Base-by-base conservation (phyloP, 1,140 invertebrate genomes). In the Sarcophaga bullata region DNA sequence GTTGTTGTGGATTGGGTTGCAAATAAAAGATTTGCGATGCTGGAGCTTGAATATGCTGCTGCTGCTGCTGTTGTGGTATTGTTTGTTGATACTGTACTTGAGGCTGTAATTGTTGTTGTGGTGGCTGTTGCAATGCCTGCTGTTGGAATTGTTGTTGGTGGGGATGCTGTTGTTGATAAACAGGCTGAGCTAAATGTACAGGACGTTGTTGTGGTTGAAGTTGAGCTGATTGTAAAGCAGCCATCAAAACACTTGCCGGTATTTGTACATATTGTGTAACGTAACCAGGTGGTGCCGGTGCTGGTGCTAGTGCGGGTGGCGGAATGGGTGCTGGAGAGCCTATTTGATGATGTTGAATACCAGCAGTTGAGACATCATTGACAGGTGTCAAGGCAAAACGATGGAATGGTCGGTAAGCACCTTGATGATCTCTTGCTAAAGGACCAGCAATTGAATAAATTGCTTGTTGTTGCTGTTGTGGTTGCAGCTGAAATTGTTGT, bases 371-470 rank as follows among this genome's bases (percentile, higher is more conserved):
- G 25, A 78, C 75, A 50, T 78, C 48, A 78, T 78, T 78, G 75
- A 78, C 82, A 8, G 84, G 49, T 46, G 84, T 62, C 0, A 85
- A 83, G 2, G 86, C 84, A 83, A 82, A 84, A 8, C 86, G 85
- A 85, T 88, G 88, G 37, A 82, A 87, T 8, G 86, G 85, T 11
- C 83, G 58, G 78, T 87, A 87, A 8, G 84, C 37, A 78, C 86
- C 86, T 52, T 87, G 84, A 80, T 87, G 86, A 73, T 87, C 86
- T 49, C 87, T 85, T 0, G 86, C 87, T 81, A 88, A 52, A n/a
- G 87, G 87, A n/a, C 87, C 87, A 0, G 72, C 58, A 58, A 72
- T 68, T 11, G 8, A 19, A 50, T 78, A 78, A 17, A 25, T 19
- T 10, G 80, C 25, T 49, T 48, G 52, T 25, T n/a, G 0, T 50